Evolutionary conservation across 2,888 invertebrate species (phyloP), one percentile per base, ranked within the genome.

Genomic region (Marronus borbonicus): DNA sequence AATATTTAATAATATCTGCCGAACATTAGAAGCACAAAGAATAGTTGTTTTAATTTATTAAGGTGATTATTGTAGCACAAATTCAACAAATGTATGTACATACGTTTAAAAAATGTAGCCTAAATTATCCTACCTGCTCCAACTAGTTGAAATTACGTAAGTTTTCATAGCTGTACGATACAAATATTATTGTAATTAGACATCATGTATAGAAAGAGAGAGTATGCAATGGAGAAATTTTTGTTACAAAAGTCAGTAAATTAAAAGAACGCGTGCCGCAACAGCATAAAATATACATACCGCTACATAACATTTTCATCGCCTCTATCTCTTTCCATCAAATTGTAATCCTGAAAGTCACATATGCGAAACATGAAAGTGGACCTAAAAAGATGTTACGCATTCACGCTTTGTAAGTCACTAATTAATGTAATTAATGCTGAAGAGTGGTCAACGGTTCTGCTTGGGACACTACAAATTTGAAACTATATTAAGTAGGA

Each of bases 191-290:
- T 31, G 31, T 62, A 62, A 62, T 62, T 62, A 36, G 8, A 58
- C 55, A 62, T 28, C 14, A 28, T 62, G 24, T 14, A 62, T 52
- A 24, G 50, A 68, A 28, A 50, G 50, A 68, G 68, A 68, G 50
- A 68, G 50, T 50, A 68, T 24, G 28, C 50, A 50, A 68, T 68
- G 50, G 68, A 50, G 68, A 68, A 68, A 68, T 68, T 50, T 28
- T 50, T 39, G 62, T 68, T 74, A 74, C 28, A 74, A 74, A 74
- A 74, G 44, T 14, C 60, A 58, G n/a, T 44, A 44, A 28, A 74
- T 36, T 44, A 44, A 50, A 68, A 24, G 68, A 68, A 24, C 60
- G 58, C 58, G n/a, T 74, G 49, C 60, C 44, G 44, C 28, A 74
- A 60, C 44, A 74, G 8, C 28, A 28, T 50, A 28, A 68, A 24